Conservation (phyloP, 2,113 vertebrate genomes). For the Tetrax tetrax region DNA sequence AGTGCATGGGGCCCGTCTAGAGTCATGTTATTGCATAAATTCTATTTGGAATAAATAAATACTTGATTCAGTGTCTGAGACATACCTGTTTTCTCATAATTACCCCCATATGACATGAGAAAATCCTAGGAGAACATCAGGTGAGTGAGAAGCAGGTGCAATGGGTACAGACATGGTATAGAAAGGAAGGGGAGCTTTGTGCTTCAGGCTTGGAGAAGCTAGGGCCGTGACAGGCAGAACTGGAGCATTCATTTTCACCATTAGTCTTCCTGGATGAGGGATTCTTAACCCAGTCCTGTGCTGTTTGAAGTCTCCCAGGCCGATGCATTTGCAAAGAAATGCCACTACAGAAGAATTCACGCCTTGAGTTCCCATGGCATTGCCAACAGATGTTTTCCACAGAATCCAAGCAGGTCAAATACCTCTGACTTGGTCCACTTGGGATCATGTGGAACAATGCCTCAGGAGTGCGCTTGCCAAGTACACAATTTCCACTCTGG, state of each 20-base stretch:
- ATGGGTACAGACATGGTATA: not conserved
- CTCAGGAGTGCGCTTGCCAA: not conserved
- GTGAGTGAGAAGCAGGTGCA: not conserved
- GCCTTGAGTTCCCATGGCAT: not conserved
- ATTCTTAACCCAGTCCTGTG: not conserved
- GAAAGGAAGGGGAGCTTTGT: not conserved
- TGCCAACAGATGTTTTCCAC: not conserved
- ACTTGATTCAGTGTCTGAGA: not conserved
- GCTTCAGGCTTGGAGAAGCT: not conserved
- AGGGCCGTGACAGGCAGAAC: not conserved
- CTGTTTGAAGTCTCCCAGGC: not conserved
- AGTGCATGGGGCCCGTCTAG: not conserved
- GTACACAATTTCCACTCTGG: not conserved
- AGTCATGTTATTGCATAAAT: not conserved
- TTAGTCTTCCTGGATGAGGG: not conserved
- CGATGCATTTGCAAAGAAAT: not conserved
- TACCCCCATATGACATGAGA: not conserved
- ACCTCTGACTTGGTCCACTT: not conserved
- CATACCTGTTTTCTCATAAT: not conserved
- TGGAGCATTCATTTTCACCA: not conserved
- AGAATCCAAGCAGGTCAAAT: constrained; percentile 17
- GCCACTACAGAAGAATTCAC: not conserved
- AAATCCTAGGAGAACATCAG: not conserved
- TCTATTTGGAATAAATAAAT: not conserved
- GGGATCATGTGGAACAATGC: not conserved